These are phyloP conservation scores for Macrobrachium rosenbergii DNA, from an alignment of 1,140 invertebrate species.

Conservation along the genomic window DNA sequence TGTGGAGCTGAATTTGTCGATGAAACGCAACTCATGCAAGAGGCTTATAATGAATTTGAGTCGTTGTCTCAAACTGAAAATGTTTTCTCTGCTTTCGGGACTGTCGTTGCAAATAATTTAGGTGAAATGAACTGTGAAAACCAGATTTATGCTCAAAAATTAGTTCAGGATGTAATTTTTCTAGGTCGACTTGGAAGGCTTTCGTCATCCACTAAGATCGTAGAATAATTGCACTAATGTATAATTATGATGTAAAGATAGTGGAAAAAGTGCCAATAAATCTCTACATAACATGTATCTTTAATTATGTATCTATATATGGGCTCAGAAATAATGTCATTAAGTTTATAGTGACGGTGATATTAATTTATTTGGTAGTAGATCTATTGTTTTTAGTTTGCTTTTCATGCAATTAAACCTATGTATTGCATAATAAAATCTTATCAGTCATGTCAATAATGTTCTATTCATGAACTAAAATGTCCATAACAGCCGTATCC, in stretches of 20 bases:
- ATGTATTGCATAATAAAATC: constrained; percentile 5
- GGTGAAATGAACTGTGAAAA: constrained; percentile 19
- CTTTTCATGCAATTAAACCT: background rate
- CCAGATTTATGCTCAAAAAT: constrained; percentile 14
- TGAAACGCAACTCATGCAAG: constrained; percentile 12
- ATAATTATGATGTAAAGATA: background rate
- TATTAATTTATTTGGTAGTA: background rate
- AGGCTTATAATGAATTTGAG: constrained; percentile 3
- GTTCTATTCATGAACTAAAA: constrained; percentile 5
- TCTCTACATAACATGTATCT: constrained; percentile 17
- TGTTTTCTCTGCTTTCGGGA: constrained; percentile 20
- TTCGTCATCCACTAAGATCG: constrained; percentile 22
- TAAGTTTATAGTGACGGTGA: constrained; percentile 2
- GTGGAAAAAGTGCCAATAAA: background rate
- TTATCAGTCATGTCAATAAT: constrained; percentile 7
- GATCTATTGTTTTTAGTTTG: background rate
- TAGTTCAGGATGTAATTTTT: background rate
- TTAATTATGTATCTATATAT: too few species aligned
- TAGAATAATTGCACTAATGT: constrained; percentile 12
- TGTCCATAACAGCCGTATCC: background rate
- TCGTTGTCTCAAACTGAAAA: background rate
- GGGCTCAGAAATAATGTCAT: background rate
- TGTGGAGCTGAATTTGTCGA: background rate
- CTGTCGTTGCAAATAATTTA: constrained; percentile 25
- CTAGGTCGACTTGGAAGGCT: too few species aligned